A percentile compares a stretch with the other conserved stretches of the same genome.
phyloP scores from a whole-genome alignment of 2,888 invertebrate genomes.

The Agrochola lychnidis region DNA sequence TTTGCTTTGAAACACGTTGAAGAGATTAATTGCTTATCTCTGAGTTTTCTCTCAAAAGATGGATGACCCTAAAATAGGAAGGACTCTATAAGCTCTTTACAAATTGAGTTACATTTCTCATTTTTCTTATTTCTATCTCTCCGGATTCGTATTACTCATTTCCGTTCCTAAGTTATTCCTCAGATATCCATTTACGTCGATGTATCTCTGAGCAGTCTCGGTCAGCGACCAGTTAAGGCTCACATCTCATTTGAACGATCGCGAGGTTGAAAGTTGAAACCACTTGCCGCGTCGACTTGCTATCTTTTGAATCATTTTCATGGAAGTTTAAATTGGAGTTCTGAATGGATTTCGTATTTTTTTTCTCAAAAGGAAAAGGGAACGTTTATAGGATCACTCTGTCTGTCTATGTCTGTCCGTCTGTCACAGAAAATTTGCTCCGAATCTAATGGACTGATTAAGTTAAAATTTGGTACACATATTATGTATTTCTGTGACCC shows the following conservation, averaged over 20 bases:
- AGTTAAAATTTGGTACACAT: too few relatives aligned
- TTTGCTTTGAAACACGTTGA: conserved; percentile 36
- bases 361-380: too few relatives aligned
- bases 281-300: conserved; percentile 53
- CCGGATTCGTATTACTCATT: conserved; percentile 59
- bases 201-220: conserved; percentile 54
- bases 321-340: conserved; percentile 50
- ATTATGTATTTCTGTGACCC: too few relatives aligned
- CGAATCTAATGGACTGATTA: too few relatives aligned
- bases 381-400: too few relatives aligned
- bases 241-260: conserved; percentile 64
- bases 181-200: conserved; percentile 57
- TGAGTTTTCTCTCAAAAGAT: conserved; percentile 36
- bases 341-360: conserved; percentile 38
- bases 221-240: conserved; percentile 56
- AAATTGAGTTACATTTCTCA: conserved; percentile 46
- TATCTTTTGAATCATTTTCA: conserved; percentile 62
- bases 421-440: too few relatives aligned
- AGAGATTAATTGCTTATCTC: conserved; percentile 49
- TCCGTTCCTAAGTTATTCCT: conserved; percentile 59
- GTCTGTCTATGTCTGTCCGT: too few relatives aligned
- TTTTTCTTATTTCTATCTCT: conserved; percentile 48
- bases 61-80: conserved; percentile 29
- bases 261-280: conserved; percentile 66
- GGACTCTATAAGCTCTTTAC: conserved; percentile 32